Conservation (phyloP, 2,113 vertebrate species). For the Hippocampus barbouri region DNA sequence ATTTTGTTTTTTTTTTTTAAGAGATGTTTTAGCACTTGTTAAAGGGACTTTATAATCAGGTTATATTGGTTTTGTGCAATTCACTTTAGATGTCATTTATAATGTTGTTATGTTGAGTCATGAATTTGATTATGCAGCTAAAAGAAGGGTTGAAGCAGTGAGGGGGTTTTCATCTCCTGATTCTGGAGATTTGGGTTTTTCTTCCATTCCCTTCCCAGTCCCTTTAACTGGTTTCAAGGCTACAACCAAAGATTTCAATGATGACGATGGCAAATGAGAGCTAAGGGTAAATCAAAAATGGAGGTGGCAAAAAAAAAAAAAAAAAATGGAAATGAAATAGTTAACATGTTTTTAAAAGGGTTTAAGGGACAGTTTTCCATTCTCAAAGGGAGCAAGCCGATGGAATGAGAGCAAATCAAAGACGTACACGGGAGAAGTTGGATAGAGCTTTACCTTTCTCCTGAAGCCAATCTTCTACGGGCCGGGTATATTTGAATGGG, state of each 20-base stretch:
- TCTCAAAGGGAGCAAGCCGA: conserved; percentile 69
- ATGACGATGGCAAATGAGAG: conserved; percentile 80
- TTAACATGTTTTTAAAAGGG: conserved; percentile 55
- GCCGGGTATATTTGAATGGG: conserved; percentile 99
- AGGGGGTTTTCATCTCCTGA: not conserved
- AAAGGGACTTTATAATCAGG: conserved; percentile 77
- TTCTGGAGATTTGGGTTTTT: not conserved
- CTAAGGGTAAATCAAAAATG: conserved; percentile 52
- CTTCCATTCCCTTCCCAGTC: conserved; percentile 67
- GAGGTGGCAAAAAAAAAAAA: conserved; percentile 19
- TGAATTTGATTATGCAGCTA: conserved; percentile 21
- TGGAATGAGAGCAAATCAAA: conserved; percentile 66
- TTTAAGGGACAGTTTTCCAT: conserved; percentile 66
- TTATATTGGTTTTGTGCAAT: conserved; percentile 67
- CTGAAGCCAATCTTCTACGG: conserved; percentile 98
- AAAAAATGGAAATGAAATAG: conserved; percentile 60
- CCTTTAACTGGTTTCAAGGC: conserved; percentile 89
- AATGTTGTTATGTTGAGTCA: conserved; percentile 55
- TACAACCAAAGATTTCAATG: conserved; percentile 77
- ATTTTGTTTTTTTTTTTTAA: conserved; percentile 28
- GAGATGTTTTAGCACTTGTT: conserved; percentile 68
- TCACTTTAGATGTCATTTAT: conserved; percentile 71
- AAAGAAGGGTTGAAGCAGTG: not conserved
- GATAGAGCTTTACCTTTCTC: conserved; percentile 97
- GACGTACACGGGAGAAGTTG: conserved; percentile 75